Conservation (phyloP, 2,888 invertebrate genomes). For the Ceraclea dissimilis region DNA sequence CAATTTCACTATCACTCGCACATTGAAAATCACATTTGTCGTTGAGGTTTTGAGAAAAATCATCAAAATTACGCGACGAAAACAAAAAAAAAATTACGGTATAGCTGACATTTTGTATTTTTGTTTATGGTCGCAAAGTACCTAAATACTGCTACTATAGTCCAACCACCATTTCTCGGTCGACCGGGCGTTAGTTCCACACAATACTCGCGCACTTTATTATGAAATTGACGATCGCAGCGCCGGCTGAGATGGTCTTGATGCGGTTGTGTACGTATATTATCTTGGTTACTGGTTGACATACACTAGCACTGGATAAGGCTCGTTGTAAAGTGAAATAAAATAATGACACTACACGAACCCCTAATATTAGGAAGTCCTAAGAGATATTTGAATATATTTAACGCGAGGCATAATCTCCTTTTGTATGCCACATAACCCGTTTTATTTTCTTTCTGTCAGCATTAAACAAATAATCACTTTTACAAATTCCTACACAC, state of each 20-base stretch:
- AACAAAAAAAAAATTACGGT: slow-evolving; percentile 46
- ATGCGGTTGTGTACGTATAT: not conserved
- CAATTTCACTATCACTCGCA: slow-evolving; percentile 11
- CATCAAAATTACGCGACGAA: slow-evolving; percentile 20
- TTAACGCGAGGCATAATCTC: not conserved
- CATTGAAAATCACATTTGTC: not conserved
- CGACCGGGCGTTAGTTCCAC: not conserved
- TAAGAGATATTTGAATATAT: not conserved
- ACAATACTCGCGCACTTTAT: not conserved
- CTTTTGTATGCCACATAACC: slow-evolving; percentile 28
- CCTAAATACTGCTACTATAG: not conserved
- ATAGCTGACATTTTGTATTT: slow-evolving; percentile 46
- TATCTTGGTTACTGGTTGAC: slow-evolving; percentile 1
- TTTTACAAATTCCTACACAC: slow-evolving; percentile 44
- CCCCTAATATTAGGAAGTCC: not conserved
- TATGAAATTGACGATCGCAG: not conserved
- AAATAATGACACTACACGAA: not conserved
- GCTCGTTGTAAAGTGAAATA: not conserved
- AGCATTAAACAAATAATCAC: slow-evolving; percentile 51
- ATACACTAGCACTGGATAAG: not conserved
- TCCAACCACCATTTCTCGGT: not conserved
- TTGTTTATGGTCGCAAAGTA: slow-evolving; percentile 43
- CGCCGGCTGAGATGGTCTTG: not conserved
- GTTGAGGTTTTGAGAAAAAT: not conserved
- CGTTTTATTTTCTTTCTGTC: slow-evolving; percentile 49